Base-by-base conservation (phyloP, 1,140 invertebrate species). In the Drosophila nasuta region DNA sequence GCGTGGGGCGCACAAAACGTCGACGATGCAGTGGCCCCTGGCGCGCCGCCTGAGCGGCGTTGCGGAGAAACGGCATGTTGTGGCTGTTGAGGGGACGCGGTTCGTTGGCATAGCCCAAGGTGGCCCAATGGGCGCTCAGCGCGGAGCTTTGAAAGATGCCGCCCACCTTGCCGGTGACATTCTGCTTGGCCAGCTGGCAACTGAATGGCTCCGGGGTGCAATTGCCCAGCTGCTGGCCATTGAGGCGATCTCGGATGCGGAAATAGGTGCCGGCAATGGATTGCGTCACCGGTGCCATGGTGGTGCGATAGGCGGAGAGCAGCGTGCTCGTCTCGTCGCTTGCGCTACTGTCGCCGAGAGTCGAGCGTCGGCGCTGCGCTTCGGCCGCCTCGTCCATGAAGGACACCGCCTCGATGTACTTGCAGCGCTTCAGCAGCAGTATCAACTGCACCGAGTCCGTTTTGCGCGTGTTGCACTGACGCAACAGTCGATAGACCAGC, bases 321-420 rank as follows among this genome's bases (percentile, higher is more conserved):
- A 93, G 76, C 1, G 72, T 51, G 10, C 10, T 81, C 0, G 75
- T 51, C 5, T 51, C 57, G 11, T 74, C 43, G 11, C 25, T 68
- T 25, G 20, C 3, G 20, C 20, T 25, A 3, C 0, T 35, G 0
- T 74, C 65, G 1, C 70, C 69, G 1, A 17, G 25, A 2, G 13
- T 20, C 5, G 13, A 20, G 51, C 15, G 25, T 38, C 72, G 30
- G 0, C 58, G 65, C 7, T 72, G 59, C 5, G 35, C 65, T 7
- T 25, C 20, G 20, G 78, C 69, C 20, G 91, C 66, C 1, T 92
- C 81, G 54, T 92, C 83, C 79, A 92, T 81, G 7, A 88, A 89
- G 0, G 77, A 74, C 2, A 91, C 86, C 0, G 92, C 92, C 30
- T 93, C 92, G 15, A 93, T 79, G 13, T 91, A 92, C 56, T 91